Conservation (phyloP, 2,113 vertebrate species). For the Misgurnus anguillicaudatus region DNA sequence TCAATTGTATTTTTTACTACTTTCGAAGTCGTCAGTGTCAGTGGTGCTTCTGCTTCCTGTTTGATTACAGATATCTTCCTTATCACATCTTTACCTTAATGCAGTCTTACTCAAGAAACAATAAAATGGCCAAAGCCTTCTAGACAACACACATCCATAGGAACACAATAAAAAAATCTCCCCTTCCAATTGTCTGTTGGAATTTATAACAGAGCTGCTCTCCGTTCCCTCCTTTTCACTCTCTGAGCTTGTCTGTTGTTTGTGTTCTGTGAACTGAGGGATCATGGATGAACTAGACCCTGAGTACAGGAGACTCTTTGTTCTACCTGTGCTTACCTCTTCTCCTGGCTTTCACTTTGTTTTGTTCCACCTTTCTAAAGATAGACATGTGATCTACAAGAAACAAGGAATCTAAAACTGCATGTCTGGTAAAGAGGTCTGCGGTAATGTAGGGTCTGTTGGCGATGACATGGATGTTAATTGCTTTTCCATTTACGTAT, state of each 20-base stretch:
- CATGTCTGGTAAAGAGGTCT: not conserved
- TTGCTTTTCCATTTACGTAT: constrained; percentile 2
- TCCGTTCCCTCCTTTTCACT: not conserved
- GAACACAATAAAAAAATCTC: too few relatives aligned
- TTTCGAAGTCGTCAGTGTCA: too few relatives aligned
- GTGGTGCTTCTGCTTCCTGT: too few relatives aligned
- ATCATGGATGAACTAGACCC: constrained; percentile 56
- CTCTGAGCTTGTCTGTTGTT: constrained; percentile 38
- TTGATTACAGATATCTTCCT: too few relatives aligned
- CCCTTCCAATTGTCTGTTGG: not conserved
- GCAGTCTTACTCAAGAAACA: too few relatives aligned
- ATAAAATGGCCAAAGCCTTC: too few relatives aligned
- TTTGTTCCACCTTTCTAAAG: constrained; percentile 62
- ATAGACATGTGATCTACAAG: constrained; percentile 57
- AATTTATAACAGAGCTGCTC: not conserved
- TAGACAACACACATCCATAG: too few relatives aligned
- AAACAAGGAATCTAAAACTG: constrained; percentile 11
- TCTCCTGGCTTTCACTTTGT: constrained; percentile 60
- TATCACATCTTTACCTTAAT: too few relatives aligned
- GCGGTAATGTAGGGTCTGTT: not conserved
- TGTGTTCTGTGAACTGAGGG: constrained; percentile 56
- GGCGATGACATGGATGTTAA: constrained; percentile 15
- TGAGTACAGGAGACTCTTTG: constrained; percentile 65
- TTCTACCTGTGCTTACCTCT: constrained; percentile 54
- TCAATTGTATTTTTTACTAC: too few relatives aligned